Evolutionary conservation across 2,888 invertebrate species (phyloP).

Genomic region (Elmis aenea): DNA sequence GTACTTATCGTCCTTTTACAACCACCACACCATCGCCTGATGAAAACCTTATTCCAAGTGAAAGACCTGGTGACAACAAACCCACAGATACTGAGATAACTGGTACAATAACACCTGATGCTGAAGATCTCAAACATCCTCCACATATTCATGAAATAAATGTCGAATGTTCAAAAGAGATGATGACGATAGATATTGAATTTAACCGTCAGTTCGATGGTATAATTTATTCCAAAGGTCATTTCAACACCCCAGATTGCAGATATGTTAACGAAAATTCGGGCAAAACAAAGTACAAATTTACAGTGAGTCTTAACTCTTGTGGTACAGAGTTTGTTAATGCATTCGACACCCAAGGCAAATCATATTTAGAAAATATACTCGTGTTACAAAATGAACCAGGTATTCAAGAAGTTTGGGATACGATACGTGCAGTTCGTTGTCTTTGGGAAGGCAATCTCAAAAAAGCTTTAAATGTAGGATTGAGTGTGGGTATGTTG

Average conservation of each 20-base stretch:
- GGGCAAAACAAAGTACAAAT: conserved; percentile 63
- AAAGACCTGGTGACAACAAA: conserved; percentile 17
- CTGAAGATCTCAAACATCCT: conserved; percentile 65
- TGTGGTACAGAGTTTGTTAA: conserved; percentile 78
- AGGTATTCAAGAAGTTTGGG: conserved; percentile 74
- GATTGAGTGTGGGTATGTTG: conserved; percentile 72
- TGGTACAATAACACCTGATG: conserved; percentile 27
- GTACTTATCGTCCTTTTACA: too few relatives aligned
- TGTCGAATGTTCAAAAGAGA: conserved; percentile 73
- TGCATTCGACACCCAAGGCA: conserved; percentile 69
- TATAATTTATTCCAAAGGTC: conserved; percentile 76
- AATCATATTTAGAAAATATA: conserved; percentile 75
- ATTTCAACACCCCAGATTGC: conserved; percentile 62
- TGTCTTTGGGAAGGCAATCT: conserved; percentile 79
- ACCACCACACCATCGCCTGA: conserved; percentile 20
- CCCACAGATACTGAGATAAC: conserved; percentile 12
- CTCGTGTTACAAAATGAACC: conserved; percentile 73
- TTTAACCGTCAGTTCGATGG: conserved; percentile 74
- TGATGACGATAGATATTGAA: conserved; percentile 77
- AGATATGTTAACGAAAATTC: conserved; percentile 69
- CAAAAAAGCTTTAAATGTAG: conserved; percentile 68
- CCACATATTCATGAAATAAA: conserved; percentile 72
- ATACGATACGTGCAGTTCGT: conserved; percentile 69
- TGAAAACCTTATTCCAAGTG: conserved; percentile 23
- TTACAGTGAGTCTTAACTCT: conserved; percentile 68